phyloP scores from a whole-genome alignment of 2,888 invertebrate genomes.

The Steinernema hermaphroditum region DNA sequence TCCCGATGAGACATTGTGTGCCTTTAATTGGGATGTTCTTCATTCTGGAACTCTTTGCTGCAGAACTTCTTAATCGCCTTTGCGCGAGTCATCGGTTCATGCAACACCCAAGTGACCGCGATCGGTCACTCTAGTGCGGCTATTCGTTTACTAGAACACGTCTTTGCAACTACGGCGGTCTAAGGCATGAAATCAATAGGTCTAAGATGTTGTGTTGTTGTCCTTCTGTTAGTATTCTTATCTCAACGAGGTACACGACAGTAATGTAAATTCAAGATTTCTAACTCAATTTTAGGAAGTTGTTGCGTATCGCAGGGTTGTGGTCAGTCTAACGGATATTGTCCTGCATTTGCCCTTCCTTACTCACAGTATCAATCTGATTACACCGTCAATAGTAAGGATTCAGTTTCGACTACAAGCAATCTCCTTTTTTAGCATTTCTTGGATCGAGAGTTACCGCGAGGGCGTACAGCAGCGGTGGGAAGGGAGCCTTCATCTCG shows the following conservation, averaged over 20 bases:
- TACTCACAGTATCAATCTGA: neutral
- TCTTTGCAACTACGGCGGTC: no score
- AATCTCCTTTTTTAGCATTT: no score
- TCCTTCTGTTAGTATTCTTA: no score
- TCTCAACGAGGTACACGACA: no score
- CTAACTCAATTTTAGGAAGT: neutral
- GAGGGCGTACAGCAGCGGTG: conserved; percentile 16
- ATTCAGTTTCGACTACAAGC: no score
- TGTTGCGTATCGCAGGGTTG: conserved; percentile 13
- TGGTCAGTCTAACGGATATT: conserved; percentile 4
- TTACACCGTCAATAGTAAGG: conserved; percentile 2
- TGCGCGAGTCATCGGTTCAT: conserved; percentile 25
- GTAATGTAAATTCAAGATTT: neutral
- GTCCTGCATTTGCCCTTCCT: conserved; percentile 2
- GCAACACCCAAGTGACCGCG: conserved; percentile 24
- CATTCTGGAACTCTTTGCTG: conserved; percentile 11
- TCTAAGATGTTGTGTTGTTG: no score
- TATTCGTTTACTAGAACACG: conserved; percentile 1
- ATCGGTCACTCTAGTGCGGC: conserved; percentile 7
- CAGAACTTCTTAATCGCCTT: conserved; percentile 28
- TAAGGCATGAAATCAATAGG: no score
- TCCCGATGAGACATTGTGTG: conserved; percentile 1
- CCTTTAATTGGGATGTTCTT: conserved; percentile 8
- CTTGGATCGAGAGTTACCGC: conserved; percentile 9
- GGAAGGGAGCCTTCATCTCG: conserved; percentile 9